phyloP scores from a whole-genome alignment of 2,797 vertebrate species.

The Denticeps clupeoides region DNA sequence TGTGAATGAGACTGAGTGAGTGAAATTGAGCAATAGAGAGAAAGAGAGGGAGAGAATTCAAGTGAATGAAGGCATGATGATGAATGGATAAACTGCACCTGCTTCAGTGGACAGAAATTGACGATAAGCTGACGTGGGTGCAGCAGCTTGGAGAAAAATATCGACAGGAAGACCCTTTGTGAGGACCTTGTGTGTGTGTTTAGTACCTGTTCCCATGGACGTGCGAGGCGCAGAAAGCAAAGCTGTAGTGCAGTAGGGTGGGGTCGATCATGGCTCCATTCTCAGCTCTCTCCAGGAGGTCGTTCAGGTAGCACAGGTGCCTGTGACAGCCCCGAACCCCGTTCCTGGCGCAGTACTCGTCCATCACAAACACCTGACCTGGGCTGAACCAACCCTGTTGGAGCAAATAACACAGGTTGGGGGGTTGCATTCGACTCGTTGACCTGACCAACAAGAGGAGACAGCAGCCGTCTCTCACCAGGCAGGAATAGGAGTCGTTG shows the following conservation, averaged over 20 bases:
- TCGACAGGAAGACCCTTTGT: not conserved
- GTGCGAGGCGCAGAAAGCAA: conserved; percentile 95
- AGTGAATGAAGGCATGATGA: conserved; percentile 5
- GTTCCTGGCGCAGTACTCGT: conserved; percentile 94
- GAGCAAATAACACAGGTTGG: not conserved
- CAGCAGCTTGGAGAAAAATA: not conserved
- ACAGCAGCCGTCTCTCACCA: conserved; percentile 70
- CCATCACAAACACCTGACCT: conserved; percentile 95
- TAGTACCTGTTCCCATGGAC: conserved; percentile 92
- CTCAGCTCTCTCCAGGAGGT: conserved; percentile 90
- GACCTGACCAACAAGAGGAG: too few relatives aligned
- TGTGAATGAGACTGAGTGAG: conserved; percentile 5
- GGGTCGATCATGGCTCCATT: conserved; percentile 99
- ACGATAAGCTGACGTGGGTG: not conserved
- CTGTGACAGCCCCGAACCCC: conserved; percentile 93
- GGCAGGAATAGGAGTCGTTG: conserved; percentile 97
- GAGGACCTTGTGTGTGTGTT: not conserved
- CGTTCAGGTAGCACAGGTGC: conserved; percentile 92
- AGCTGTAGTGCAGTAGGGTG: conserved; percentile 98
- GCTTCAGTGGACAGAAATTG: not conserved
- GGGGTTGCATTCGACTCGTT: too few relatives aligned
- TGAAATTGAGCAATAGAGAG: not conserved
- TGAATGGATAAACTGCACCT: not conserved
- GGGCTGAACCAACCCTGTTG: conserved; percentile 97
- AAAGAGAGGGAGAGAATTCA: conserved; percentile 4